Evolutionary conservation across 2,888 invertebrate genomes (phyloP).

Genomic region (Sphaerophoria taeniata): DNA sequence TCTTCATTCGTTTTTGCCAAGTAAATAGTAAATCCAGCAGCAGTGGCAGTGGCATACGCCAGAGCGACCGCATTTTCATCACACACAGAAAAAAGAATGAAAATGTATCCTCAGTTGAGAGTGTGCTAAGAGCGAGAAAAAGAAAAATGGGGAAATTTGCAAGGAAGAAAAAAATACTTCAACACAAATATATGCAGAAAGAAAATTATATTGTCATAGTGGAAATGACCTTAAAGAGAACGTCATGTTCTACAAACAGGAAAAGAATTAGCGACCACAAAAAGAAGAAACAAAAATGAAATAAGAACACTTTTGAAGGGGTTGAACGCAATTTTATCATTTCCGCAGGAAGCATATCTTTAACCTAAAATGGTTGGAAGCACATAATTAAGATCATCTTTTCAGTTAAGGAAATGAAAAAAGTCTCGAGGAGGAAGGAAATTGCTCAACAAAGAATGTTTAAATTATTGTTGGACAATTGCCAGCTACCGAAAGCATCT

Average conservation of each 20-base stretch:
- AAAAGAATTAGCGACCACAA: slow-evolving; percentile 6
- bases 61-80: no score
- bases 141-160: not conserved
- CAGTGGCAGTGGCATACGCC: not conserved
- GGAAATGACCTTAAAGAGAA: slow-evolving; percentile 72
- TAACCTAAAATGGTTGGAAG: slow-evolving; percentile 67
- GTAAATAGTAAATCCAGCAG: slow-evolving; percentile 15
- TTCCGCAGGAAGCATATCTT: slow-evolving; percentile 69
- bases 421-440: slow-evolving; percentile 63
- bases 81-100: not conserved
- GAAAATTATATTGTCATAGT: slow-evolving; percentile 73
- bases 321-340: slow-evolving; percentile 65
- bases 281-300: not conserved
- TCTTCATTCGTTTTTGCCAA: slow-evolving; percentile 58
- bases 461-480: no score
- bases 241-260: no score
- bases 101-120: not conserved
- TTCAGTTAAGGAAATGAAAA: slow-evolving; percentile 71
- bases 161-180: slow-evolving; percentile 44
- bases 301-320: slow-evolving; percentile 19
- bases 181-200: slow-evolving; percentile 58
- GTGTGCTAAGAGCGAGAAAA: no score
- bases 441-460: slow-evolving; percentile 64
- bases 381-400: slow-evolving; percentile 74
- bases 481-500: no score